These are phyloP conservation scores for Hestina assimilis DNA, from an alignment of 1,140 invertebrate genomes.

Conservation along the genomic window DNA sequence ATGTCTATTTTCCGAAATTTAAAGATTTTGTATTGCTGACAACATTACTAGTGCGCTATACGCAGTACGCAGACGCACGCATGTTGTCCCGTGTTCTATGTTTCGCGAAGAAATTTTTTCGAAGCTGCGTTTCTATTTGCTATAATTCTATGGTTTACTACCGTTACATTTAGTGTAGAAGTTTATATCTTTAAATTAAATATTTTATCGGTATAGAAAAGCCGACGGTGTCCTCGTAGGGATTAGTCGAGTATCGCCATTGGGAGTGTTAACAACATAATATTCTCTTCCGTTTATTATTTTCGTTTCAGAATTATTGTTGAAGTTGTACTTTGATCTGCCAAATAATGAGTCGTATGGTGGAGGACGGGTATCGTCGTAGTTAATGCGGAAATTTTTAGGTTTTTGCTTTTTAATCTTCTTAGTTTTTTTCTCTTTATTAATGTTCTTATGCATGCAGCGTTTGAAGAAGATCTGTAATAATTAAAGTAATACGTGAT, in stretches of 20 bases:
- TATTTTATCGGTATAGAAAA: conserved; percentile 80
- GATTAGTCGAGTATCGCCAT: conserved; percentile 82
- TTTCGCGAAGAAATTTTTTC: no score
- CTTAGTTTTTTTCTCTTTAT: conserved; percentile 16
- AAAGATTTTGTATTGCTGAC: no score
- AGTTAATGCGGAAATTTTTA: conserved; percentile 25
- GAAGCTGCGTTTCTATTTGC: no score
- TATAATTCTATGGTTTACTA: not conserved
- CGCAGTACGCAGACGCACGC: no score
- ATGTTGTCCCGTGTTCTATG: no score
- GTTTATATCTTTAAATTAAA: not conserved
- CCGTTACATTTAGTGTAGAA: not conserved
- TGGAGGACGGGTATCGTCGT: conserved; percentile 72
- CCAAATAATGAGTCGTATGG: conserved; percentile 79
- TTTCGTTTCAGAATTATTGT: conserved; percentile 72
- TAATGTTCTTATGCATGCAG: conserved; percentile 36
- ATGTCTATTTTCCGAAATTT: no score
- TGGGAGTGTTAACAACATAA: conserved; percentile 80
- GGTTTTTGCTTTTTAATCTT: conserved; percentile 23
- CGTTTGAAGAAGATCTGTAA: conserved; percentile 54
- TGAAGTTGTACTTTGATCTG: conserved; percentile 62
- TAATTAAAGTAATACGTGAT: no score
- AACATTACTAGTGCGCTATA: no score
- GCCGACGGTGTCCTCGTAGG: conserved; percentile 85
- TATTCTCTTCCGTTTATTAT: conserved; percentile 88